phyloP scores from a whole-genome alignment of 2,797 vertebrate genomes.

The Acrossocheilus wenchowensis region DNA sequence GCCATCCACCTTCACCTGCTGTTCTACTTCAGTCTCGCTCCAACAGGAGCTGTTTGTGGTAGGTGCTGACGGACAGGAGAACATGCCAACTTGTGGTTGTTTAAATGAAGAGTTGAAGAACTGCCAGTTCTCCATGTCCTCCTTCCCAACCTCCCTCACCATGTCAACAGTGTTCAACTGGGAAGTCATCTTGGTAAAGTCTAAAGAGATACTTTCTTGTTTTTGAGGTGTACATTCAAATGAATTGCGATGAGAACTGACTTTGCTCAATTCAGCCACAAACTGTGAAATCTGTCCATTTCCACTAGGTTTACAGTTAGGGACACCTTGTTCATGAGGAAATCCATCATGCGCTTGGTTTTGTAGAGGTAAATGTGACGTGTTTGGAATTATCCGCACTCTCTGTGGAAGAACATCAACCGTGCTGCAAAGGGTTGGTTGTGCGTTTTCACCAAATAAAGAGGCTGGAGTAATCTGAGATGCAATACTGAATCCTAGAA shows the following conservation, averaged over 20 bases:
- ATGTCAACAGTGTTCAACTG: constrained; percentile 17
- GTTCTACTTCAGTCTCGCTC: constrained; percentile 60
- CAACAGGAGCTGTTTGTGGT: constrained; percentile 35
- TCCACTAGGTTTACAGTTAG: constrained; percentile 5
- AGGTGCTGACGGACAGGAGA: constrained; percentile 55
- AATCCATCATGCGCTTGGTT: constrained; percentile 75
- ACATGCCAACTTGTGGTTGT: constrained; percentile 47
- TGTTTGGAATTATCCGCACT: constrained; percentile 72
- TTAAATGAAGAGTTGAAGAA: constrained; percentile 63
- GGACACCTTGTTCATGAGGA: not conserved
- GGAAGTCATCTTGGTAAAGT: constrained; percentile 50
- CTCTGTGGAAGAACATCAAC: constrained; percentile 61
- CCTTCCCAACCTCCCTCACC: constrained; percentile 13
- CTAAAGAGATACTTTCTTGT: constrained; percentile 54
- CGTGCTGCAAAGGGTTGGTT: constrained; percentile 59
- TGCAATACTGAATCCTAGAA: constrained; percentile 60
- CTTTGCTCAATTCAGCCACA: constrained; percentile 55
- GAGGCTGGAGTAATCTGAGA: constrained; percentile 71
- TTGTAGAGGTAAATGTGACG: constrained; percentile 75
- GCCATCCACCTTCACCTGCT: constrained; percentile 77
- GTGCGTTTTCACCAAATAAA: constrained; percentile 60
- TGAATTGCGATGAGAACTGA: constrained; percentile 59
- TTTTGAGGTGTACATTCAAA: constrained; percentile 52
- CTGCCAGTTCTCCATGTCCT: constrained; percentile 67
- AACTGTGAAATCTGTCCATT: constrained; percentile 33